These are phyloP conservation scores for Noctua janthina DNA, from an alignment of 2,888 invertebrate genomes.

Conservation along the genomic window DNA sequence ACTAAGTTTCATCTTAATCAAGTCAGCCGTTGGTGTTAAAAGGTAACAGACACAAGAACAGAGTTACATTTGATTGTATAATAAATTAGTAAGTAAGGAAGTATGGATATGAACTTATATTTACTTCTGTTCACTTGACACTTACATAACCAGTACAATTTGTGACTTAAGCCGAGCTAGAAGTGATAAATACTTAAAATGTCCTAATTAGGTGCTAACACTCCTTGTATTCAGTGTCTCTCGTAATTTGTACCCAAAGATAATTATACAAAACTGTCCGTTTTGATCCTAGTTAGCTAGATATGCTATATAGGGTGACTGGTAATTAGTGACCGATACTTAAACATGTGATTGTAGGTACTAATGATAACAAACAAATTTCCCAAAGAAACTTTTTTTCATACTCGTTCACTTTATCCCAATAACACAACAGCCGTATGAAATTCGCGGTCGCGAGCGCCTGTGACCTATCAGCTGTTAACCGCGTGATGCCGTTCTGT, in stretches of 20 bases:
- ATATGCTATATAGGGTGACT: too few species aligned
- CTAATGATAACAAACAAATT: too few species aligned
- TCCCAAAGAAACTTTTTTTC: too few species aligned
- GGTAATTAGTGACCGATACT: too few species aligned
- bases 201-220: not conserved
- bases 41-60: not conserved
- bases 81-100: not conserved
- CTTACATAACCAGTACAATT: constrained; percentile 5
- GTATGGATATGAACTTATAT: not conserved
- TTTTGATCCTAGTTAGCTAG: not conserved
- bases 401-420: too few species aligned
- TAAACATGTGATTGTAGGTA: too few species aligned
- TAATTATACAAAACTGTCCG: not conserved
- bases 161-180: constrained; percentile 4
- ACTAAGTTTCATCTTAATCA: not conserved
- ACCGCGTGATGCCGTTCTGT: too few species aligned
- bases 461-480: too few species aligned
- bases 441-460: too few species aligned
- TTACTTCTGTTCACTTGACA: not conserved
- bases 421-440: too few species aligned
- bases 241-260: constrained; percentile 16
- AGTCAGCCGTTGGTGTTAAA: not conserved
- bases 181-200: constrained; percentile 32
- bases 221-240: constrained; percentile 11
- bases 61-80: not conserved